phyloP scores from a whole-genome alignment of 2,888 invertebrate species.

The Bedellia somnulentella region DNA sequence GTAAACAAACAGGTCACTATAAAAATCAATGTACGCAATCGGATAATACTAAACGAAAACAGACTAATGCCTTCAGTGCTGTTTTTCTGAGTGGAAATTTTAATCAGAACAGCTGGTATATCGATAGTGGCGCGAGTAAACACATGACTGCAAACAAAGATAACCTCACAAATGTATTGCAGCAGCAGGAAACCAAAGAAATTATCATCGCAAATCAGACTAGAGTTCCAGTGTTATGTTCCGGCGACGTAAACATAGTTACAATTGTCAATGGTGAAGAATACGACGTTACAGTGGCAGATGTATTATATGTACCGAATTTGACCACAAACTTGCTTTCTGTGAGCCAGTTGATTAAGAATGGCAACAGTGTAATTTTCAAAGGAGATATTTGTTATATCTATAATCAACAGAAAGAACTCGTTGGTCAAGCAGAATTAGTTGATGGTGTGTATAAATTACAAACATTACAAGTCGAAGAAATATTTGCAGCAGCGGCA shows the following conservation, averaged over 20 bases:
- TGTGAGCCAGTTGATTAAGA: slow-evolving; percentile 2
- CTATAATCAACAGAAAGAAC: not conserved
- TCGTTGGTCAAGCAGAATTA: slow-evolving; percentile 1
- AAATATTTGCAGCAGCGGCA: not conserved
- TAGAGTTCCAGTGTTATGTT: slow-evolving; percentile 8
- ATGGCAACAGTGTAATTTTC: slow-evolving; percentile 3
- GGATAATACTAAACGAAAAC: not conserved
- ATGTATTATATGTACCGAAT: slow-evolving; percentile 2
- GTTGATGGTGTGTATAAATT: slow-evolving; percentile 2
- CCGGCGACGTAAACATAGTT: slow-evolving; percentile 6
- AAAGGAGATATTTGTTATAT: not conserved
- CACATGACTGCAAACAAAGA: slow-evolving; percentile 7
- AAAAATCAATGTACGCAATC: not conserved
- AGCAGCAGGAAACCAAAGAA: slow-evolving; percentile 6
- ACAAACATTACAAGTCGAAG: not conserved
- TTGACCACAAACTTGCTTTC: slow-evolving; percentile 5
- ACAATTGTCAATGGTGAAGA: not conserved
- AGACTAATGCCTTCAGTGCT: slow-evolving; percentile 3
- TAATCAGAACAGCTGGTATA: slow-evolving; percentile 6
- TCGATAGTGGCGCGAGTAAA: slow-evolving; percentile 6
- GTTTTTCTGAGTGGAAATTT: slow-evolving; percentile 5
- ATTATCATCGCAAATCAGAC: slow-evolving; percentile 8
- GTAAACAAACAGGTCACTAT: no score
- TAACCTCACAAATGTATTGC: slow-evolving; percentile 4
- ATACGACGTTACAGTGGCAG: not conserved